Evolutionary conservation across 2,797 vertebrate species (phyloP), one percentile per base, ranked within the genome.

Genomic region (Melanotaenia maccullochi): DNA sequence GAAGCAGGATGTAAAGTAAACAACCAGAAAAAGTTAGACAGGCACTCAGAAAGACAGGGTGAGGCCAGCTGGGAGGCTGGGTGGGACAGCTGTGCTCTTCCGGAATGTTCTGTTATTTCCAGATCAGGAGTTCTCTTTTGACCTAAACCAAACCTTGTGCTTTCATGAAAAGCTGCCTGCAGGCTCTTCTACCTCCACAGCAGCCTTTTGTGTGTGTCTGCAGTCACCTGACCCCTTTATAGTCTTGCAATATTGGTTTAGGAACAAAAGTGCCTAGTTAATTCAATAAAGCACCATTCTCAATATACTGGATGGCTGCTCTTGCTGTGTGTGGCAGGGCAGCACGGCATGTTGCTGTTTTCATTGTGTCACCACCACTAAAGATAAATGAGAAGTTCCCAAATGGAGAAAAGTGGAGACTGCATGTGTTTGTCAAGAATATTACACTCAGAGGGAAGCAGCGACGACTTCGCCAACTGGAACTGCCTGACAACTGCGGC

Each of bases 101-200:
- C 18, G 16, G 89, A 91, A 93, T 93, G 87, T 90, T 85, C 86
- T 84, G 81, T 94, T 94, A 92, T 94, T 95, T 95, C 93, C 93
- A 94, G 85, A 93, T 93, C 92, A 93, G 81, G 90, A 91, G 88
- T 85, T 94, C 85, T 90, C 90, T 93, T 94, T 94, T 94, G 93
- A 92, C 90, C 91, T 90, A 85, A 92, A 92, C 87, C 93, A 93
- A 95, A 94, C 87, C 88, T 89, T 85, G 85, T 74, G 75, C 89
- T 87, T 90, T 87, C 84, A 90, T 44, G 62, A 83, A 83, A 82
- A 84, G 83, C 83, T 40, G 89, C 90, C 87, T 74, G 84, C 83
- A 62, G 89, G 84, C 85, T 68, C 79, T 63, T 73, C 82, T 63
- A 79, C 85, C 83, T 89, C 78, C 76, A 44, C 83, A 68, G 84